Evolutionary conservation across 1,140 invertebrate species (phyloP).

Genomic region (Sarcophaga peregrina): DNA sequence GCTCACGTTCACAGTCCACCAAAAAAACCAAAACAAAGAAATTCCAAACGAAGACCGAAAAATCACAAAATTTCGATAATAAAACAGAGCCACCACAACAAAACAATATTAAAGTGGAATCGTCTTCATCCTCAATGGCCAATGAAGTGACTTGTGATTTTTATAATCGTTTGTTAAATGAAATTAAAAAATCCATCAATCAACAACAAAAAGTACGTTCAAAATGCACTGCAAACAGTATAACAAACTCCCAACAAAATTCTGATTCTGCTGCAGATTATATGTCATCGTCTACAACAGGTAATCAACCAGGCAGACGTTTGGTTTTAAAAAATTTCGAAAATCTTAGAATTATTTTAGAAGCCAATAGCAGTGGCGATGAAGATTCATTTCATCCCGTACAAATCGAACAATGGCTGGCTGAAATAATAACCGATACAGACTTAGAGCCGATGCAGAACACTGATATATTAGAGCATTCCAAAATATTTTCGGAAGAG

Average conservation of each 20-base stretch:
- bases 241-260: not conserved
- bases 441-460: conserved; percentile 71
- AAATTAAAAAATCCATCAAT: conserved; percentile 61
- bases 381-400: conserved; percentile 66
- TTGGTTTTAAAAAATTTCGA: conserved; percentile 63
- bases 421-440: conserved; percentile 70
- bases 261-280: not conserved
- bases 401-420: conserved; percentile 71
- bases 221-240: not conserved
- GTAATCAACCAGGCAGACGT: conserved; percentile 51
- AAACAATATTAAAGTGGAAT: conserved; percentile 19
- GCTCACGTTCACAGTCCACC: conserved; percentile 60
- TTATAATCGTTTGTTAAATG: conserved; percentile 62
- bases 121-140: conserved; percentile 44
- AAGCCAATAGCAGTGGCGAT: conserved; percentile 56
- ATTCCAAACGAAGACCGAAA: conserved; percentile 19
- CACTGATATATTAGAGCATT: conserved; percentile 68
- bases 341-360: conserved; percentile 60
- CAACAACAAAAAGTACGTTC: conserved; percentile 14
- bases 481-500: conserved; percentile 58
- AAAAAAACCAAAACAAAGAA: conserved; percentile 48
- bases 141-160: conserved; percentile 62
- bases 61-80: conserved; percentile 42
- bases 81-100: conserved; percentile 6
- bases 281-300: not conserved